phyloP scores from a whole-genome alignment of 1,140 invertebrate species.

The Penaeus vannamei region DNA sequence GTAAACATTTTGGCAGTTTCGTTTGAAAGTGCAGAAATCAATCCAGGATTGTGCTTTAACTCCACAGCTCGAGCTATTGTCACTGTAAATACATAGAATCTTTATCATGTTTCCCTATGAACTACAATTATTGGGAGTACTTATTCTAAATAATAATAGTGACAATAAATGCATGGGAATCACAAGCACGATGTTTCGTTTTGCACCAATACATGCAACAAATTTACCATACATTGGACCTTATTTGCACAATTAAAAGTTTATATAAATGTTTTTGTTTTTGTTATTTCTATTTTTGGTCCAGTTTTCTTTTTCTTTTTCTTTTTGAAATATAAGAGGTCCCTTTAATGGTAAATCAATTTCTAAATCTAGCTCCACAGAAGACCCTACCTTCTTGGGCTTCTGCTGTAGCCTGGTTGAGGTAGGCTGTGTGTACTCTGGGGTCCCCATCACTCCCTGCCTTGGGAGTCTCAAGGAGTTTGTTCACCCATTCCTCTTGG shows the following conservation, averaged over 20 bases:
- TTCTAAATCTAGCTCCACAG: background rate
- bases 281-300: no score
- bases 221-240: no score
- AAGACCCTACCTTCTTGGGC: conserved; percentile 79
- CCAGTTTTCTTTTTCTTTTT: no score
- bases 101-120: background rate
- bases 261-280: no score
- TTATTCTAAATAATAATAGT: background rate
- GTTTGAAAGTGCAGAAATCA: conserved; percentile 79
- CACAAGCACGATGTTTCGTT: background rate
- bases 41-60: conserved; percentile 78
- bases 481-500: conserved; percentile 70
- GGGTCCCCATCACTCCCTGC: conserved; percentile 78
- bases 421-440: conserved; percentile 78
- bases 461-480: conserved; percentile 71
- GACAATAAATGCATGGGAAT: background rate
- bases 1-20: conserved; percentile 80
- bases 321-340: no score
- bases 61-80: conserved; percentile 82
- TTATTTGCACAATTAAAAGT: background rate
- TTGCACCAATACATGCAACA: no score
- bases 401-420: conserved; percentile 81
- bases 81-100: conserved; percentile 73
- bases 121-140: background rate
- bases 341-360: no score